Conservation (phyloP, 2,888 invertebrate genomes). For the Nebria salina region DNA sequence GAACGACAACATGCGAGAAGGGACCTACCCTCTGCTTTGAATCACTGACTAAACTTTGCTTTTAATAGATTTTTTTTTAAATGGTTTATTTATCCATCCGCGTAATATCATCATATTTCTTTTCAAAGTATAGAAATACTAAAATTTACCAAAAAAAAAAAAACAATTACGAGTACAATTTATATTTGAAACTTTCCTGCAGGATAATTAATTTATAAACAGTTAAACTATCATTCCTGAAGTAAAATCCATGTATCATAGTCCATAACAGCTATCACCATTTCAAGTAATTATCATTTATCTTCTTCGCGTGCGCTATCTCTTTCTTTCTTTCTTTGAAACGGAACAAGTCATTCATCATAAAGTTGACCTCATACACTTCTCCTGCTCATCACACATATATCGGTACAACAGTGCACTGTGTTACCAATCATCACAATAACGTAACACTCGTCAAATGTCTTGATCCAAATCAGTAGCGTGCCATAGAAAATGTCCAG, state of each 20-base stretch:
- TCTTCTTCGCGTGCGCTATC: slow-evolving; percentile 3
- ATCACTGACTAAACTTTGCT: not conserved
- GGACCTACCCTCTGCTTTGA: not conserved
- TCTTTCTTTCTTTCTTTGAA: not conserved
- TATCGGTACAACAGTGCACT: slow-evolving; percentile 33
- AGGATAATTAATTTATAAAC: not conserved
- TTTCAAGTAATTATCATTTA: slow-evolving; percentile 39
- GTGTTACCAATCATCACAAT: slow-evolving; percentile 1
- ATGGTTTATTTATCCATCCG: slow-evolving; percentile 2
- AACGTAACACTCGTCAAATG: not conserved
- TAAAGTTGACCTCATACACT: slow-evolving; percentile 25
- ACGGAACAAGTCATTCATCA: slow-evolving; percentile 41
- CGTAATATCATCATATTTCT: not conserved
- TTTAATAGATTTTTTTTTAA: slow-evolving; percentile 11
- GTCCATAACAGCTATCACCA: slow-evolving; percentile 24
- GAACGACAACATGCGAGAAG: not conserved
- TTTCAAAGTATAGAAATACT: too few species aligned
- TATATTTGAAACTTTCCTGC: not conserved
- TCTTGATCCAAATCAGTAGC: not conserved
- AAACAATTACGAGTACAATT: not conserved
- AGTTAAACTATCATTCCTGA: not conserved
- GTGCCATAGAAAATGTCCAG: not conserved
- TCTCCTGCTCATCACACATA: slow-evolving; percentile 29
- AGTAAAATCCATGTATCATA: not conserved
- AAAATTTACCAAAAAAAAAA: too few species aligned